These are phyloP conservation scores for Linepithema humile DNA, from an alignment of 1,140 invertebrate genomes.

Conservation along the genomic window DNA sequence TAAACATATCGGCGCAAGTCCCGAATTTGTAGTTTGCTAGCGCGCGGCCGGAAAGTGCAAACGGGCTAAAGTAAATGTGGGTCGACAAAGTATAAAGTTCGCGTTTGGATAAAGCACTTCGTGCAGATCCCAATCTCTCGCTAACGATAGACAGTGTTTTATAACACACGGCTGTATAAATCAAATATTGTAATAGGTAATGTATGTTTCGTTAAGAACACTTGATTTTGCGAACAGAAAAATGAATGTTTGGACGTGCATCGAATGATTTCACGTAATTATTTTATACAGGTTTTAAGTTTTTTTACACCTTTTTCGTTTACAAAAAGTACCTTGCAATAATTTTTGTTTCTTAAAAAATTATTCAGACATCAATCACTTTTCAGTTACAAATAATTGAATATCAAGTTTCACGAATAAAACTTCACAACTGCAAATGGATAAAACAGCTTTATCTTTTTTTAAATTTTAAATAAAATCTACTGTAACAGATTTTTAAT, in stretches of 20 bases:
- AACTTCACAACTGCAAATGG: neutral
- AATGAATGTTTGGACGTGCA: neutral
- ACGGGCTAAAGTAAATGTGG: constrained; percentile 49
- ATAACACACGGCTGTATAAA: neutral
- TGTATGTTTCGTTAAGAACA: neutral
- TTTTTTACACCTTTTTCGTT: neutral
- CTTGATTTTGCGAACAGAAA: no score
- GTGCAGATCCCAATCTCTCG: neutral
- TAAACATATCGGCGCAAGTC: constrained; percentile 48
- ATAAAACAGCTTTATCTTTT: neutral
- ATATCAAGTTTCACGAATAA: neutral
- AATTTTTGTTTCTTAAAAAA: no score
- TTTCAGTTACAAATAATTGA: neutral
- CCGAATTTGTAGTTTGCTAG: constrained; percentile 46
- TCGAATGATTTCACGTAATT: neutral
- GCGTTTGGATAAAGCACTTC: constrained; percentile 16
- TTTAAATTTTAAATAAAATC: neutral
- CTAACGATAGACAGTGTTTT: neutral
- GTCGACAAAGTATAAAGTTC: constrained; percentile 49
- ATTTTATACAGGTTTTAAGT: neutral
- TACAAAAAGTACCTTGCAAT: neutral
- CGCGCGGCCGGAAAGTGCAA: constrained; percentile 42
- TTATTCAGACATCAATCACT: no score
- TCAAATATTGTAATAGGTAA: neutral
- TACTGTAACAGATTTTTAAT: neutral